Conservation (phyloP, 2,797 vertebrate genomes). For the Taeniopygia guttata region DNA sequence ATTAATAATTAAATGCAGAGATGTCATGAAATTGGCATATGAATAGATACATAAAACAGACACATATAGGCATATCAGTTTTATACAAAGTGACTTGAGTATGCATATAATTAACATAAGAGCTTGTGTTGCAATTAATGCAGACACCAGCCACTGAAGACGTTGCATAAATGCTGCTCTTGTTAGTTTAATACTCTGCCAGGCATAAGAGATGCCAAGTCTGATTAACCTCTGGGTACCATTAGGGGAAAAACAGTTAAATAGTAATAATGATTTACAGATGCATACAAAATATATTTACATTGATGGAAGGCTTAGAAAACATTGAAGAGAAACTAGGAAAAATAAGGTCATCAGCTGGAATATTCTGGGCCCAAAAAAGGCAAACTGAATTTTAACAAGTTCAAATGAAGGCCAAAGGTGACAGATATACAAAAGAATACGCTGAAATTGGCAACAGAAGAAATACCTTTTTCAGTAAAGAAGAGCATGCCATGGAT, state of each 20-base stretch:
- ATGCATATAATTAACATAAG: not conserved
- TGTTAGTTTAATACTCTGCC: not conserved
- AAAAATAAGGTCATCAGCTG: not conserved
- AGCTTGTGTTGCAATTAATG: not conserved
- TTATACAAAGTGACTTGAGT: not conserved
- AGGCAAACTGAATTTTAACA: not conserved
- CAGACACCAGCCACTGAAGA: not conserved
- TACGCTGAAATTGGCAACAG: not conserved
- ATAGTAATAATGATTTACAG: not conserved
- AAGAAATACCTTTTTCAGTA: not conserved
- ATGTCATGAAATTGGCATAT: not conserved
- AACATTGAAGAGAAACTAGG: not conserved
- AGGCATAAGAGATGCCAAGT: not conserved
- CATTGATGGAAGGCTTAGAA: not conserved
- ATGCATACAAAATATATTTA: not conserved
- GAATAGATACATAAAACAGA: not conserved
- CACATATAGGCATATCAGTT: not conserved
- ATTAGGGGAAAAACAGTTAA: not conserved
- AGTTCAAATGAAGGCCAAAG: not conserved
- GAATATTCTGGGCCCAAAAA: not conserved
- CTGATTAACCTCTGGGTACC: not conserved
- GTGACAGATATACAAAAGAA: not conserved
- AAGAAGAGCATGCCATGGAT: not conserved
- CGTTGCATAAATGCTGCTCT: not conserved
- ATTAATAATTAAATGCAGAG: slow-evolving; percentile 37